These are phyloP conservation scores for Naja naja DNA, from an alignment of 2,113 vertebrate species.

Conservation along the genomic window DNA sequence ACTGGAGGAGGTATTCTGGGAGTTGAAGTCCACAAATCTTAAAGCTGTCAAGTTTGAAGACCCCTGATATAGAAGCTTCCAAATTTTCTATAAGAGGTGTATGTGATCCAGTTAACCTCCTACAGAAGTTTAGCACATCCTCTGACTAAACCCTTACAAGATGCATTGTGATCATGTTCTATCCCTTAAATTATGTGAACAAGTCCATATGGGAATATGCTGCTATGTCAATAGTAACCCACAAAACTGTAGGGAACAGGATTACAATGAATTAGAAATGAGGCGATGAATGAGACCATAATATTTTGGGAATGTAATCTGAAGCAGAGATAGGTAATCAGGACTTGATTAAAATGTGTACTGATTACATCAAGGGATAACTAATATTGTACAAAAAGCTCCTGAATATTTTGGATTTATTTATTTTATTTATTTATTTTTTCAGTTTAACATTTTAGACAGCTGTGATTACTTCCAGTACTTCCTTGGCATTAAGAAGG, in stretches of 20 bases:
- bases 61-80: neutral
- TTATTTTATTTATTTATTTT: neutral
- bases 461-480: neutral
- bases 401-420: neutral
- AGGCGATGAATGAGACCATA: neutral
- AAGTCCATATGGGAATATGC: neutral
- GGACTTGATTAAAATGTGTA: neutral
- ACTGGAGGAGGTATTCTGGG: too few relatives aligned
- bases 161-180: neutral
- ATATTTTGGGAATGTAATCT: neutral
- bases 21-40: too few relatives aligned
- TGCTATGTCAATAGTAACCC: neutral
- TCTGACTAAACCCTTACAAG: neutral
- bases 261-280: neutral
- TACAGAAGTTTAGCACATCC: neutral
- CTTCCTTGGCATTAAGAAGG: neutral
- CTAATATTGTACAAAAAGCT: neutral
- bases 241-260: neutral
- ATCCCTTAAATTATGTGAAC: neutral
- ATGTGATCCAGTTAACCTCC: neutral
- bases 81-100: neutral
- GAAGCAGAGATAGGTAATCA: neutral
- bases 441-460: neutral
- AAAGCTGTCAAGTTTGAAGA: too few relatives aligned
- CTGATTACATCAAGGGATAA: neutral